These are phyloP conservation scores for Pituophis catenifer DNA, from an alignment of 2,113 vertebrate genomes.

Conservation along the genomic window DNA sequence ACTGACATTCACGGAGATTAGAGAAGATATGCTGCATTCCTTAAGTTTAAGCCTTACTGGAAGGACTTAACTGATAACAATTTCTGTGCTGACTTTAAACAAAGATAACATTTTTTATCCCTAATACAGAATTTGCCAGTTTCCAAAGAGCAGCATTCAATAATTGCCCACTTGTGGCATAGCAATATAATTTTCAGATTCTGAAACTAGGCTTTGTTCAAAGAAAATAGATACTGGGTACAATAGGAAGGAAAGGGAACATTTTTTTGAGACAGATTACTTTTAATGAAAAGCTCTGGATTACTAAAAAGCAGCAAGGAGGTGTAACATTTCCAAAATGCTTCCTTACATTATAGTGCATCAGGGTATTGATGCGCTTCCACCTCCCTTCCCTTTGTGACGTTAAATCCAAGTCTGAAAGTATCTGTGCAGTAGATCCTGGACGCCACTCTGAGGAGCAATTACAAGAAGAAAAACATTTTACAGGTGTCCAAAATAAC, in stretches of 20 bases:
- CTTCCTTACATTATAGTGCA: slow-evolving; percentile 93
- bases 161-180: slow-evolving; percentile 5
- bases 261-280: background rate
- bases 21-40: background rate
- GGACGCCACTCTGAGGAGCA: slow-evolving; percentile 89
- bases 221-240: background rate
- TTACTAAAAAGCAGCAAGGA: slow-evolving; percentile 29
- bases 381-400: slow-evolving; percentile 95
- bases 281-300: slow-evolving; percentile 17
- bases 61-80: slow-evolving; percentile 1
- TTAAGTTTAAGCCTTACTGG: background rate
- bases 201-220: background rate
- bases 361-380: slow-evolving; percentile 92
- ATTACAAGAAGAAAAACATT: slow-evolving; percentile 44
- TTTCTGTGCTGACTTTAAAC: background rate
- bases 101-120: slow-evolving; percentile 15
- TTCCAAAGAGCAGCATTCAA: background rate
- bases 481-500: slow-evolving; percentile 30
- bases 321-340: slow-evolving; percentile 31
- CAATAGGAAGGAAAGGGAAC: background rate
- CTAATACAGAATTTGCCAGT: background rate
- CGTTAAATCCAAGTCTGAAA: slow-evolving; percentile 95
- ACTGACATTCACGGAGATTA: slow-evolving; percentile 1
- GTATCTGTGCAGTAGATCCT: slow-evolving; percentile 93
- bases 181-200: slow-evolving; percentile 13